Base-by-base conservation (phyloP, 2,113 vertebrate genomes). In the Struthio camelus region DNA sequence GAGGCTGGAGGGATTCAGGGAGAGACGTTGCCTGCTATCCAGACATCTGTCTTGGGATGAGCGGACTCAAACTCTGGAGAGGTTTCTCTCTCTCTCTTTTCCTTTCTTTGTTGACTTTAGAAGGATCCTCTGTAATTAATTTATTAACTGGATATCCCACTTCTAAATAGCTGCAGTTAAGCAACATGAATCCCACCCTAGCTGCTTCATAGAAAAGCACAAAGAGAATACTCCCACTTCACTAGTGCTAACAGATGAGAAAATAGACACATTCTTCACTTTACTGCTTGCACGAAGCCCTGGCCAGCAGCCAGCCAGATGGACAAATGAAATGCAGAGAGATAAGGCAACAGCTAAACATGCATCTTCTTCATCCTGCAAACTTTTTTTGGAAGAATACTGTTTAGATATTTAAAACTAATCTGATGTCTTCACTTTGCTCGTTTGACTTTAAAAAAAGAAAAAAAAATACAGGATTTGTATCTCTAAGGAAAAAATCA, bases 271-370 rank as follows among this genome's bases (percentile, higher is more conserved):
- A n/a, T 80, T 72, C 79, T 42, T 80, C 61, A 54, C 61, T 34
- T 72, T 50, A 8, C 75, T 48, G 48, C 85, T 59, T n/a, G 51
- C 88, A 25, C 0, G 22, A 27, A 14, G 75, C 58, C 77, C 30
- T n/a, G 79, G 92, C 85, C 92, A 61, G 76, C 59, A 80, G 90
- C 92, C 91, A 85, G 79, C 4, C 92, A 87, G 59, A 90, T 36
- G 85, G 90, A 82, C 32, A 42, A 59, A 56, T 0, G 8, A 53
- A 65, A 90, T 1, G 32, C 44, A 56, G 36, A 40, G 71, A 83
- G 82, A 91, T 72, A 82, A 93, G 32, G 85, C 87, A 79, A 36
- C 32, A 69, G 51, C 92, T 48, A 4, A 88, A 69, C 12, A 51
- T 1, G 3, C 7, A 1, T n/a, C 19, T 2, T 24, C 85, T 61